A percentile compares a stretch with the other conserved stretches of the same genome.
These are phyloP conservation scores for Cephus cinctus DNA, from an alignment of 1,140 invertebrate species.

Conservation along the genomic window DNA sequence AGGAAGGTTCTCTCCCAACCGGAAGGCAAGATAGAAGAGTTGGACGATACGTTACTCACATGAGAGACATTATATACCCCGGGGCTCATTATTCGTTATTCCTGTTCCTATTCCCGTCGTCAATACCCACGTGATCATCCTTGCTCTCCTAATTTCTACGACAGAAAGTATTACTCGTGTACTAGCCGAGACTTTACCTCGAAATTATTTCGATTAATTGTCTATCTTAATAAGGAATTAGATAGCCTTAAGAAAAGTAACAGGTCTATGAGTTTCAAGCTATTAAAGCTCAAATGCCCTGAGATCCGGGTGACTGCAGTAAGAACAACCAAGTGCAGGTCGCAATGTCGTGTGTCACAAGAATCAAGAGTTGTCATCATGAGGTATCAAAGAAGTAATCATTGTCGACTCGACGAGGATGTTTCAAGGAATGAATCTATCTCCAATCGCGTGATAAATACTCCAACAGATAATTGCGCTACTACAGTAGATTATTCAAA, in stretches of 20 bases:
- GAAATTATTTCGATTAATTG: conserved; percentile 17
- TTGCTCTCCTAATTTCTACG: neutral
- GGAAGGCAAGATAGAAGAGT: conserved; percentile 83
- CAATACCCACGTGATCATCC: neutral
- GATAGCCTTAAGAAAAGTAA: conserved; percentile 20
- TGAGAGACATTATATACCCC: conserved; percentile 55
- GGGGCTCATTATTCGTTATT: conserved; percentile 28
- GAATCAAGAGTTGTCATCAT: no score
- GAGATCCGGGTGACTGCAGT: no score
- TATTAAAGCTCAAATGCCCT: conserved; percentile 25
- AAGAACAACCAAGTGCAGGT: no score
- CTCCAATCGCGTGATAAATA: no score
- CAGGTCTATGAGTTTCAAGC: conserved; percentile 24
- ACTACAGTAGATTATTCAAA: no score
- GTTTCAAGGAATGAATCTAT: no score
- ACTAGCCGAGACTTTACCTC: no score
- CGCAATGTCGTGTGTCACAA: no score
- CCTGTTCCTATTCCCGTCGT: conserved; percentile 6
- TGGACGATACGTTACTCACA: conserved; percentile 86
- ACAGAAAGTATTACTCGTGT: no score
- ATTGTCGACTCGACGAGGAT: no score
- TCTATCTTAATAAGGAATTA: conserved; percentile 31
- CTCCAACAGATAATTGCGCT: no score
- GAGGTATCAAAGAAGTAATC: no score
- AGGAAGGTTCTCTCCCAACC: conserved; percentile 71